phyloP scores from a whole-genome alignment of 37 sponge, comb jelly and placozoan genomes.

The Beroe ovata region DNA sequence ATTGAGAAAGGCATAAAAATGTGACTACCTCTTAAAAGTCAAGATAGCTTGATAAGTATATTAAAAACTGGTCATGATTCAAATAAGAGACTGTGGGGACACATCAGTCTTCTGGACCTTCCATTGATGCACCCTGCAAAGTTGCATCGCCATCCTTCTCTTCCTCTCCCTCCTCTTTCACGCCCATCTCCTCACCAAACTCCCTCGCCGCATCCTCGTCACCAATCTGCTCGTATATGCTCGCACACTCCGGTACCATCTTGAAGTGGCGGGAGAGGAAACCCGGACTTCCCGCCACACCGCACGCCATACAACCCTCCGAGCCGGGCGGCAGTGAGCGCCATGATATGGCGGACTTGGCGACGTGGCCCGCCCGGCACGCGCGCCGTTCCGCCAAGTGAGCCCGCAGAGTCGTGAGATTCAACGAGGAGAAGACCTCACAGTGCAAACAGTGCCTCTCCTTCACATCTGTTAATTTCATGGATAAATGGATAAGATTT shows the following conservation, averaged over 20 bases:
- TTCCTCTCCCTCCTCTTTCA: background rate
- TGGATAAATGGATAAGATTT: no score
- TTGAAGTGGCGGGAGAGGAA: background rate
- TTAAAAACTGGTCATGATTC: no score
- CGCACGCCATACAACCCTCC: background rate
- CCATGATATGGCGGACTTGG: background rate
- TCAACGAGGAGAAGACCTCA: no score
- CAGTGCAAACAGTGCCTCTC: no score
- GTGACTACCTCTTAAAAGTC: no score
- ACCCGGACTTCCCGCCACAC: background rate
- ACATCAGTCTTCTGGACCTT: no score
- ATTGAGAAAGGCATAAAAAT: no score
- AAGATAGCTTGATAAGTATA: no score
- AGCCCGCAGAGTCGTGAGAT: no score
- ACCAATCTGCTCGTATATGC: background rate
- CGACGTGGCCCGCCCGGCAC: background rate
- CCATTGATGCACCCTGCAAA: background rate
- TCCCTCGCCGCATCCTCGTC: background rate
- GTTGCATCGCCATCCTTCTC: background rate
- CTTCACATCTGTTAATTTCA: no score
- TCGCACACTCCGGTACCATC: background rate
- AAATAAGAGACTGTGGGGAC: no score
- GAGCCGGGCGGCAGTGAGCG: background rate
- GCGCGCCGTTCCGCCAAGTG: no score
- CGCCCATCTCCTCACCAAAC: background rate